Percentiles rank a stretch among this genome's conserved stretches.
Evolutionary conservation across 2,888 invertebrate species (phyloP).

Genomic region (Drosophila meridionalis): DNA sequence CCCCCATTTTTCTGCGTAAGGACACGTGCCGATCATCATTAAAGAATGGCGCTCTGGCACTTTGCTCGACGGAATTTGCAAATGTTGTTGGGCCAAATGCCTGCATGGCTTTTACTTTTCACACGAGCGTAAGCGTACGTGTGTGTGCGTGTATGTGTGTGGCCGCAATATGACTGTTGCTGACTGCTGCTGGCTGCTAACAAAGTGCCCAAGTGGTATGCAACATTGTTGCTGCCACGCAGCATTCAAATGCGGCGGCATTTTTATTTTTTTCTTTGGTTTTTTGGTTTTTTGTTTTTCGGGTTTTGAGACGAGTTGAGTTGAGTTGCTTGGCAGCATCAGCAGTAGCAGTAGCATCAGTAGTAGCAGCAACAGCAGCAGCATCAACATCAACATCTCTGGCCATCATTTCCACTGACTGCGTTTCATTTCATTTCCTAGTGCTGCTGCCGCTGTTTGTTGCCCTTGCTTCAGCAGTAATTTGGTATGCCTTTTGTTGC

Average conservation of each 20-base stretch:
- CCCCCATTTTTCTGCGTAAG: conserved; percentile 16
- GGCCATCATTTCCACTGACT: conserved; percentile 78
- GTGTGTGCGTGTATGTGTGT: conserved; percentile 9
- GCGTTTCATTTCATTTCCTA: conserved; percentile 68
- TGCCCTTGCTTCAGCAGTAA: conserved; percentile 67
- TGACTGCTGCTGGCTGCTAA: conserved; percentile 64
- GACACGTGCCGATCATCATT: conserved; percentile 77
- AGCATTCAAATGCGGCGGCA: conserved; percentile 77
- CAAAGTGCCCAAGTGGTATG: conserved; percentile 79
- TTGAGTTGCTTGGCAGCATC: conserved; percentile 47
- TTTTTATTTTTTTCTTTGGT: conserved; percentile 53
- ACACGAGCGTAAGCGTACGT: conserved; percentile 14
- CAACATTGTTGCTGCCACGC: conserved; percentile 78
- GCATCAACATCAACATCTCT: conserved; percentile 27
- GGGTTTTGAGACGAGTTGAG: conserved; percentile 29
- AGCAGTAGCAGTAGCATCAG: neutral
- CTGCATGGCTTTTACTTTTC: conserved; percentile 73
- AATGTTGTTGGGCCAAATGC: conserved; percentile 63
- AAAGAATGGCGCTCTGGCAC: conserved; percentile 71
- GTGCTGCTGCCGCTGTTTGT: conserved; percentile 19
- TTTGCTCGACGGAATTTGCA: conserved; percentile 64
- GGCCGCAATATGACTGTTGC: conserved; percentile 59
- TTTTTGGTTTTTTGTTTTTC: conserved; percentile 37
- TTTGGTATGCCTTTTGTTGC: conserved; percentile 76
- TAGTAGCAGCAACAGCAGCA: neutral